These are phyloP conservation scores for Pseudomyrmex cubaensis DNA, from an alignment of 1,140 invertebrate genomes.

Conservation along the genomic window DNA sequence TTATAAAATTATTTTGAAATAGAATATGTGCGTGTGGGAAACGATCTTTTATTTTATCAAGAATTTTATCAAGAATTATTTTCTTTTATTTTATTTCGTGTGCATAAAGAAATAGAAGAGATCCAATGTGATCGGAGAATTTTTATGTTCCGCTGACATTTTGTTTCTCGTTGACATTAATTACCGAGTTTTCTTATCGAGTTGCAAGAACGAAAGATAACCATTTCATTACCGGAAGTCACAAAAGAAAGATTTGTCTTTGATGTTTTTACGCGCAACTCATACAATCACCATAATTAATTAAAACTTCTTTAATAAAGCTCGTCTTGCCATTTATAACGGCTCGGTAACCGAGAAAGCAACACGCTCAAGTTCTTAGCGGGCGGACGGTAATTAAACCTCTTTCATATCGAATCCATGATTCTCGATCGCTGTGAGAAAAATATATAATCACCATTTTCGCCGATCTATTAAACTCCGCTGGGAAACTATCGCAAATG, in stretches of 20 bases:
- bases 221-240: constrained; percentile 26
- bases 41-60: neutral
- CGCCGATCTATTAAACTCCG: too few relatives aligned
- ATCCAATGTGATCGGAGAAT: neutral
- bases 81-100: neutral
- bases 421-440: constrained; percentile 17
- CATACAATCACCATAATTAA: constrained; percentile 48
- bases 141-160: neutral
- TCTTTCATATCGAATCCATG: constrained; percentile 20
- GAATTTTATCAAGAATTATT: too few relatives aligned
- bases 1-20: neutral
- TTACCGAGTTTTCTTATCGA: neutral
- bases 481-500: too few relatives aligned
- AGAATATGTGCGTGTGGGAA: neutral
- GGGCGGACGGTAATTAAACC: constrained; percentile 39
- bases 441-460: constrained; percentile 31
- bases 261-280: constrained; percentile 1
- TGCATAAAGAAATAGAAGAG: neutral
- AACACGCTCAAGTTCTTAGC: constrained; percentile 33
- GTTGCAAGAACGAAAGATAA: constrained; percentile 16
- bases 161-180: neutral
- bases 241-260: constrained; percentile 12
- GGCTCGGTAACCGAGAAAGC: constrained; percentile 8
- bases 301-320: constrained; percentile 58
- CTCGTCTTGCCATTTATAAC: constrained; percentile 25